phyloP scores from a whole-genome alignment of 2,797 vertebrate species.

The Lacerta viridis region DNA sequence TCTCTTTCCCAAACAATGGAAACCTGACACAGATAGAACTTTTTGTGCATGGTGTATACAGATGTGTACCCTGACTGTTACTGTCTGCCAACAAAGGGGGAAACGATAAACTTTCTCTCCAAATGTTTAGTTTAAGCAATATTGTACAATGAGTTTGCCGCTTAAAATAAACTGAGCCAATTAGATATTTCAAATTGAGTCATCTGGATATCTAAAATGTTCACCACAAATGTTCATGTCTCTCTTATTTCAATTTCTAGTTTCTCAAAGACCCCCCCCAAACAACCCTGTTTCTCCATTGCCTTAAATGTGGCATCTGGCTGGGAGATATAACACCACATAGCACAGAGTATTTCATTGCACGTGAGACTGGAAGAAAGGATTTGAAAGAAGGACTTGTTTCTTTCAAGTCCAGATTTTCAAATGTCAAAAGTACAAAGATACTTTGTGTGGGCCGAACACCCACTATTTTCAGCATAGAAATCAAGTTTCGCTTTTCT shows the following conservation, averaged over 20 bases:
- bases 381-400: neutral
- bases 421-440: neutral
- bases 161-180: neutral
- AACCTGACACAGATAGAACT: conserved; percentile 70
- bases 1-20: conserved; percentile 70
- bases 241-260: neutral
- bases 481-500: neutral
- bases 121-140: neutral
- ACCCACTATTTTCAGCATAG: neutral
- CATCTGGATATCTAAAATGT: neutral
- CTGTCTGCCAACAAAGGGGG: neutral
- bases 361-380: neutral
- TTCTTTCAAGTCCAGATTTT: neutral
- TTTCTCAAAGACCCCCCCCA: neutral
- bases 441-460: neutral
- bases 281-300: neutral
- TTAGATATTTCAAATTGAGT: neutral
- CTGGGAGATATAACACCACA: neutral
- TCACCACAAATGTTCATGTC: neutral
- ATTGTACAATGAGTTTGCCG: neutral
- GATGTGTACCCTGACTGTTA: neutral
- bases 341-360: too few species aligned
- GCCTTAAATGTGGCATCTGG: neutral
- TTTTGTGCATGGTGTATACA: neutral
- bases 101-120: rapidly evolving